Evolutionary conservation across 2,888 invertebrate genomes (phyloP).

Genomic region (Caenorhabditis sinica): DNA sequence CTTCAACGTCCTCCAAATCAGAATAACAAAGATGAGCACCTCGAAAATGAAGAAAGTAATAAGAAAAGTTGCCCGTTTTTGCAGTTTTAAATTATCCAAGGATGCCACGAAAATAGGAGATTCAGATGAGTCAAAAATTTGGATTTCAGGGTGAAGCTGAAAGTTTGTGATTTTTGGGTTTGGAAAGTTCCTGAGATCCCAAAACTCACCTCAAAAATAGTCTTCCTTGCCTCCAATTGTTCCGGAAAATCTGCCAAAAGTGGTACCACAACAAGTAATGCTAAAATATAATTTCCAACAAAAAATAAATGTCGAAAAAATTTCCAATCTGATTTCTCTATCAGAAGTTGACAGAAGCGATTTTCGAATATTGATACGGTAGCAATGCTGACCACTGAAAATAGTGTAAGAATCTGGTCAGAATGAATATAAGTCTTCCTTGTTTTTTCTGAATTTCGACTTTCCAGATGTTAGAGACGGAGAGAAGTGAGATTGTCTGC

Average conservation of each 20-base stretch:
- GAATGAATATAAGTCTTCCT: too few relatives aligned
- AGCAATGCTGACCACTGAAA: background rate
- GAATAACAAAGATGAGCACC: background rate
- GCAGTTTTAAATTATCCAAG: background rate
- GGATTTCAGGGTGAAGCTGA: background rate
- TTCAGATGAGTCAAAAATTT: background rate
- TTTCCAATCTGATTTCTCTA: background rate
- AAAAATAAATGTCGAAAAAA: background rate
- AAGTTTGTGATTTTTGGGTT: too few relatives aligned
- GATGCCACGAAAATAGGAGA: background rate
- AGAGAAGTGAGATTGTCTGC: too few relatives aligned
- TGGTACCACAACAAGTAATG: background rate
- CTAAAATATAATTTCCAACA: background rate
- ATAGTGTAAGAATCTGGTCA: too few relatives aligned
- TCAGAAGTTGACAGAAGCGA: background rate
- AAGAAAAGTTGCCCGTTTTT: background rate
- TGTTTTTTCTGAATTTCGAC: background rate
- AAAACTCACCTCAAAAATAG: background rate
- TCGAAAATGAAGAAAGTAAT: background rate
- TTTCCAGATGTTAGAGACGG: too few relatives aligned
- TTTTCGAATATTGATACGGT: background rate
- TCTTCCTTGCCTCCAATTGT: background rate
- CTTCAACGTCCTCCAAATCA: background rate
- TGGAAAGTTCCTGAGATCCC: too few relatives aligned
- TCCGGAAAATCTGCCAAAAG: background rate